phyloP scores from a whole-genome alignment of 2,797 vertebrate species.

The Ptychadena robeensis region DNA sequence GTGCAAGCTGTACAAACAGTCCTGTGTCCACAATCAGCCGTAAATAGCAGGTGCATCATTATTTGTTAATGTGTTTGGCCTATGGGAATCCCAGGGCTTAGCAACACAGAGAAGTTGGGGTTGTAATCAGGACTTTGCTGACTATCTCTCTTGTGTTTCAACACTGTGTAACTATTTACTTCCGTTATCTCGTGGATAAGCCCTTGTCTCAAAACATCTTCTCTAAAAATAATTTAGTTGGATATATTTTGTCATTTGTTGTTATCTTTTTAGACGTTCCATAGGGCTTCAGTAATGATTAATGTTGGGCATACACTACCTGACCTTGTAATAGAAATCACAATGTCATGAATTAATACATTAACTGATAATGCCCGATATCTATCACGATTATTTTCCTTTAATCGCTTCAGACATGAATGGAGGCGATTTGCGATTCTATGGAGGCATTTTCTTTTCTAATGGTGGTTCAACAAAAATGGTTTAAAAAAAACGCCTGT shows the following conservation, averaged over 20 bases:
- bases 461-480: no score
- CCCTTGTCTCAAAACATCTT: conserved; percentile 1
- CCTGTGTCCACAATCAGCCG: not conserved
- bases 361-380: no score
- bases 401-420: no score
- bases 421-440: no score
- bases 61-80: conserved; percentile 31
- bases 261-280: not conserved
- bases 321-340: no score
- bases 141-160: conserved; percentile 38
- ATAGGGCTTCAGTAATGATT: not conserved
- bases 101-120: not conserved
- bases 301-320: not conserved
- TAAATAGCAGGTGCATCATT: conserved; percentile 35
- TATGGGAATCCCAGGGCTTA: conserved; percentile 28
- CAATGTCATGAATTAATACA: no score
- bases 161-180: conserved; percentile 31
- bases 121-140: conserved; percentile 12
- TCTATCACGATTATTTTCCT: no score
- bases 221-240: not conserved
- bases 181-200: conserved; percentile 27
- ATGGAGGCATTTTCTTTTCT: no score
- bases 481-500: no score
- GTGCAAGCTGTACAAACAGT: conserved; percentile 37
- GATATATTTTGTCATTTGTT: not conserved